Evolutionary conservation across 1,140 invertebrate genomes (phyloP).

Genomic region (Pseudomyrmex gracilis): DNA sequence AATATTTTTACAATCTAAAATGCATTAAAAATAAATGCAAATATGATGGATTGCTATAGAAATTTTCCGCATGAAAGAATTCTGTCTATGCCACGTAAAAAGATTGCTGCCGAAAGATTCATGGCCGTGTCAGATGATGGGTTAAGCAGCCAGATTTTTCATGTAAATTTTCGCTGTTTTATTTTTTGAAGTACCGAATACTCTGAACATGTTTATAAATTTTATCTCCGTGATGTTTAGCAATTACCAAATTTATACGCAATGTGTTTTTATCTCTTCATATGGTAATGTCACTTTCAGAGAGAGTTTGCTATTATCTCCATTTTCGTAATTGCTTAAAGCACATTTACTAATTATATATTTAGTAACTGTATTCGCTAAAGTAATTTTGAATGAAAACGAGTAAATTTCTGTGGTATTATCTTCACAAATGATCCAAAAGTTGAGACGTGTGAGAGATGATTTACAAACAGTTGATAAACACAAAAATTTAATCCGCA

Average conservation of each 20-base stretch:
- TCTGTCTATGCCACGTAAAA: slow-evolving; percentile 7
- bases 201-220: slow-evolving; percentile 19
- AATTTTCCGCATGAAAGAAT: slow-evolving; percentile 6
- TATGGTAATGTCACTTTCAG: neutral
- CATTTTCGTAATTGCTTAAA: no score
- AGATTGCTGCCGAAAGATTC: slow-evolving; percentile 54
- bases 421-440: no score
- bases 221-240: slow-evolving; percentile 1
- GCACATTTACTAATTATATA: no score
- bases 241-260: neutral
- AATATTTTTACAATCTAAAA: slow-evolving; percentile 24
- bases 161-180: slow-evolving; percentile 42
- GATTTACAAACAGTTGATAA: no score
- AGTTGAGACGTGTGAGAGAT: no score
- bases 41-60: slow-evolving; percentile 50
- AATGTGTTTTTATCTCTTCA: neutral
- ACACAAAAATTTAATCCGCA: no score
- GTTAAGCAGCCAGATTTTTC: slow-evolving; percentile 60
- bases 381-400: no score
- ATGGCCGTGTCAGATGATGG: slow-evolving; percentile 55
- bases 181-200: slow-evolving; percentile 18
- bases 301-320: no score
- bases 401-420: no score
- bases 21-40: slow-evolving; percentile 33
- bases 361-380: no score